Percentiles rank a stretch among this genome's conserved stretches.
These are phyloP conservation scores for Cosmopolites sordidus DNA, from an alignment of 2,888 invertebrate genomes.

Conservation along the genomic window DNA sequence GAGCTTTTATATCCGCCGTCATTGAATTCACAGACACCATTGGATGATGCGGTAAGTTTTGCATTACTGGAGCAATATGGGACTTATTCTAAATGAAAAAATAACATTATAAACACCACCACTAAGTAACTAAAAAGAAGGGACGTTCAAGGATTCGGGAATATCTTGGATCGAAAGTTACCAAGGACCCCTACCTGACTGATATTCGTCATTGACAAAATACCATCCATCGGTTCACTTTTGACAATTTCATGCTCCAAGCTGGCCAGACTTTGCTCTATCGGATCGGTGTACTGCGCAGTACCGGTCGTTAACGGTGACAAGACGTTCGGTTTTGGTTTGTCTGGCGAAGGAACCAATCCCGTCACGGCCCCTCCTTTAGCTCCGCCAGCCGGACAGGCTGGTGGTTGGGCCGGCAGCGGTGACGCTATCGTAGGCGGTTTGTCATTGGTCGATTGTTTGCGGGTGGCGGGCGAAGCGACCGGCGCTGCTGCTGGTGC, in stretches of 20 bases:
- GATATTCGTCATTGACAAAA: slow-evolving; percentile 22
- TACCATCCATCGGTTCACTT: slow-evolving; percentile 34
- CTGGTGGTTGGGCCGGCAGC: slow-evolving; percentile 30
- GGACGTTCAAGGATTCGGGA: no score
- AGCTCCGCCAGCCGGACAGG: slow-evolving; percentile 1
- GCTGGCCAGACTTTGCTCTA: slow-evolving; percentile 67
- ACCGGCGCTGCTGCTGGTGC: slow-evolving; percentile 16
- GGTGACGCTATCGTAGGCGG: slow-evolving; percentile 35
- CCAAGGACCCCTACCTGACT: slow-evolving; percentile 24
- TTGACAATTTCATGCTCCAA: slow-evolving; percentile 57
- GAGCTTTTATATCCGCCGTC: slow-evolving; percentile 9
- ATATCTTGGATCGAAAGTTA: no score
- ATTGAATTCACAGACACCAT: slow-evolving; percentile 12
- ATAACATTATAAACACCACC: background rate
- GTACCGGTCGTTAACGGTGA: slow-evolving; percentile 40
- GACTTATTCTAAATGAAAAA: background rate
- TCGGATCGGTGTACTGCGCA: slow-evolving; percentile 57
- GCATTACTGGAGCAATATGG: background rate
- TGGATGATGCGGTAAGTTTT: slow-evolving; percentile 15
- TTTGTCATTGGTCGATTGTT: slow-evolving; percentile 36
- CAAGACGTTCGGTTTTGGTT: slow-evolving; percentile 41
- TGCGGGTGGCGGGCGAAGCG: slow-evolving; percentile 5
- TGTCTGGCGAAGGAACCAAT: slow-evolving; percentile 42
- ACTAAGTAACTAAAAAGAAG: no score
- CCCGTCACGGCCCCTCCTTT: slow-evolving; percentile 32